Percentiles rank a stretch among this genome's conserved stretches.
phyloP scores from a whole-genome alignment of 2,888 invertebrate species.

The Diadegma fenestrale region DNA sequence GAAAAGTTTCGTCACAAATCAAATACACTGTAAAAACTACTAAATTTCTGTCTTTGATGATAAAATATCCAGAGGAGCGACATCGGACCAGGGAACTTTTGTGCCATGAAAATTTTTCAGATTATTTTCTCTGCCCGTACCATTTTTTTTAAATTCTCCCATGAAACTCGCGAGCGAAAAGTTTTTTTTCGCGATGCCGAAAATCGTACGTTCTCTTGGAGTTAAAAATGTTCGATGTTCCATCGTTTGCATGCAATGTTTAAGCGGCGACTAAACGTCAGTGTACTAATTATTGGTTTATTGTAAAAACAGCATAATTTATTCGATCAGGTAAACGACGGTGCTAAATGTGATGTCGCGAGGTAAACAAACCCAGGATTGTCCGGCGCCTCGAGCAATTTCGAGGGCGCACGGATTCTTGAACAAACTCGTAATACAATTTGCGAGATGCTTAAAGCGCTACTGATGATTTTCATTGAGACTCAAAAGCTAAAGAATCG shows the following conservation, averaged over 20 bases:
- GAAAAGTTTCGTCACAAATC: too few relatives aligned
- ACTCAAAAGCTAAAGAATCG: background rate
- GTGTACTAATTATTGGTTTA: constrained; percentile 43
- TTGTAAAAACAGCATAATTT: constrained; percentile 15
- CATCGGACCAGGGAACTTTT: too few relatives aligned
- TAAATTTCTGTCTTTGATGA: too few relatives aligned
- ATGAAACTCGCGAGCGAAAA: background rate
- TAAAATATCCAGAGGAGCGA: too few relatives aligned
- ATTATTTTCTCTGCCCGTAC: too few relatives aligned
- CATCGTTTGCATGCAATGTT: constrained; percentile 81
- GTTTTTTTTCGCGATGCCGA: background rate
- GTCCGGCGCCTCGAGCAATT: background rate
- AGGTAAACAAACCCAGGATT: constrained; percentile 1
- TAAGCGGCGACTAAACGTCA: constrained; percentile 72
- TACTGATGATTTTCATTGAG: background rate
- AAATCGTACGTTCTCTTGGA: constrained; percentile 33
- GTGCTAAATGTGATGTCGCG: background rate
- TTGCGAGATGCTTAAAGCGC: constrained; percentile 7
- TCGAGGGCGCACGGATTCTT: constrained; percentile 4
- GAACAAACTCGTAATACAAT: background rate
- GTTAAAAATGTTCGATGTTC: constrained; percentile 60
- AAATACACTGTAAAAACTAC: too few relatives aligned
- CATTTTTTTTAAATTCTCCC: too few relatives aligned
- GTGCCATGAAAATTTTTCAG: too few relatives aligned
- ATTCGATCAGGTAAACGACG: constrained; percentile 18